Evolutionary conservation across 2,113 vertebrate species (phyloP).

Genomic region (Noturus placidus): DNA sequence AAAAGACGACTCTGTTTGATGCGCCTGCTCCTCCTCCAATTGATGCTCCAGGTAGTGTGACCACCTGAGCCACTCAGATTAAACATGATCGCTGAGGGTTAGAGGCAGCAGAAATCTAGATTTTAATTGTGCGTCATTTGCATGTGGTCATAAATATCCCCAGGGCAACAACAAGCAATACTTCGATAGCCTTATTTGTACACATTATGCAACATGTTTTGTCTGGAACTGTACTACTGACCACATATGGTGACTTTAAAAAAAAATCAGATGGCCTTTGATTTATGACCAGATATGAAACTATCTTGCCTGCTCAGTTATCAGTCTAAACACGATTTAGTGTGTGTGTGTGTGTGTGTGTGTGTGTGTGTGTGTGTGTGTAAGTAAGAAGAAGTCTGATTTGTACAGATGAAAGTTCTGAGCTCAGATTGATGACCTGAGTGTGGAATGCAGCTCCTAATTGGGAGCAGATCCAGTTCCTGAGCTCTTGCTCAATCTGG

Average conservation of each 20-base stretch:
- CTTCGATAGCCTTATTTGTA: background rate
- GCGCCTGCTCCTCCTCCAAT: slow-evolving; percentile 68
- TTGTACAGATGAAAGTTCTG: slow-evolving; percentile 49
- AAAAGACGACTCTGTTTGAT: slow-evolving; percentile 92
- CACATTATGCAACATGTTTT: background rate
- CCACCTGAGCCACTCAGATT: background rate
- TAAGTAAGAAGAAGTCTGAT: slow-evolving; percentile 58
- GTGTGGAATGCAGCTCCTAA: slow-evolving; percentile 54
- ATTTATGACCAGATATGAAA: slow-evolving; percentile 52
- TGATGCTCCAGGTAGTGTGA: slow-evolving; percentile 61
- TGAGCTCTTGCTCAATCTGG: slow-evolving; percentile 29
- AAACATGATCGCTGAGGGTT: background rate
- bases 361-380: slow-evolving; percentile 33
- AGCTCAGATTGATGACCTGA: slow-evolving; percentile 57
- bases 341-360: slow-evolving; percentile 44
- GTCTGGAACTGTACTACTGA: background rate
- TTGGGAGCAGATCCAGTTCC: slow-evolving; percentile 55
- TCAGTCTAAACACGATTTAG: slow-evolving; percentile 17
- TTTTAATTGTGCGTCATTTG: background rate
- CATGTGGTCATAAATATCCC: background rate
- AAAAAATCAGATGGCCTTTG: slow-evolving; percentile 46
- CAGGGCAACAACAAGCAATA: background rate
- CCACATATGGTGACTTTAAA: slow-evolving; percentile 40
- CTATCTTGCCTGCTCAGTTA: slow-evolving; percentile 27
- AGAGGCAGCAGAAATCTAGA: background rate